Percentiles rank a stretch among this genome's conserved stretches.
phyloP scores from a whole-genome alignment of 1,140 invertebrate species.

The Myzus persicae region DNA sequence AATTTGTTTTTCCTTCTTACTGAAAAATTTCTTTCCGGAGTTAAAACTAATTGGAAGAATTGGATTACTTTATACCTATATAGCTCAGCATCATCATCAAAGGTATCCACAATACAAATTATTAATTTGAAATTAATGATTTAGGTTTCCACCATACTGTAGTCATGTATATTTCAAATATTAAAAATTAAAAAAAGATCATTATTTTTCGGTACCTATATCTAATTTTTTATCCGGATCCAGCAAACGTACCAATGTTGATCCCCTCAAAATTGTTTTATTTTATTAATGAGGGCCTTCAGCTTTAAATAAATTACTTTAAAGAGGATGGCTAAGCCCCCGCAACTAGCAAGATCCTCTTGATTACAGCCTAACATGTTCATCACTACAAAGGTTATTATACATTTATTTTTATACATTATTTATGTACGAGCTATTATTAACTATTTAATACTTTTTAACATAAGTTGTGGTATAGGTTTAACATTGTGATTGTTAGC shows the following conservation, averaged over 20 bases:
- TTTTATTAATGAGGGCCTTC: background rate
- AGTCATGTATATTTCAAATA: background rate
- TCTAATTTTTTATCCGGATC: background rate
- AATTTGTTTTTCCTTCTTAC: background rate
- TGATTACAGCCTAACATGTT: background rate
- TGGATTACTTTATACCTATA: background rate
- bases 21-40: background rate
- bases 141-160: background rate
- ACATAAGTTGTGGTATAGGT: background rate
- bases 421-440: background rate
- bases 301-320: conserved; percentile 10
- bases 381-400: background rate
- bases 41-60: background rate
- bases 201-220: background rate
- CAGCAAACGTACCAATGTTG: background rate
- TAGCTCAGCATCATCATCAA: background rate
- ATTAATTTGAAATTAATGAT: too few species aligned
- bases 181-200: background rate
- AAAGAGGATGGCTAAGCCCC: background rate
- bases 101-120: background rate
- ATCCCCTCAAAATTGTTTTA: background rate
- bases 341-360: background rate
- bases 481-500: background rate
- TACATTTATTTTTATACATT: background rate
- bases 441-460: background rate